A percentile compares a stretch with the other conserved stretches of the same genome.
Evolutionary conservation across 92 coral and sea anemone species (phyloP).

Genomic region (Hydrozoanthus gracilis): DNA sequence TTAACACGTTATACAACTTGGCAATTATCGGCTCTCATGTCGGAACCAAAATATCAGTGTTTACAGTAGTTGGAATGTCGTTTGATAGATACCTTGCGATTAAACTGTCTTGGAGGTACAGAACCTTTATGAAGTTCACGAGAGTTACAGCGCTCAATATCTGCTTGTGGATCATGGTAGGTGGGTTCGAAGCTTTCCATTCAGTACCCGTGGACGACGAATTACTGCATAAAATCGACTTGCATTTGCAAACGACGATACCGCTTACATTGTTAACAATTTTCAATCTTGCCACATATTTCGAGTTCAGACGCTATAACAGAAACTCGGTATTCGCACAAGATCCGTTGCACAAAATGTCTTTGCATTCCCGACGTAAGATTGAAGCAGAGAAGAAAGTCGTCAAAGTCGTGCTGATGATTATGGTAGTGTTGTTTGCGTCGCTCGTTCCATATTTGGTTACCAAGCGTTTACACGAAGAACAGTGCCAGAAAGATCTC

Average conservation of each 20-base stretch:
- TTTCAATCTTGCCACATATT: slow-evolving; percentile 61
- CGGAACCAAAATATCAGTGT: slow-evolving; percentile 70
- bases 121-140: slow-evolving; percentile 49
- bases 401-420: slow-evolving; percentile 52
- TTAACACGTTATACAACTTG: slow-evolving; percentile 17
- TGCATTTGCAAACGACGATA: slow-evolving; percentile 73
- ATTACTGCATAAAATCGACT: slow-evolving; percentile 56
- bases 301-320: slow-evolving; percentile 65
- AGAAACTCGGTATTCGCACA: slow-evolving; percentile 64
- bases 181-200: slow-evolving; percentile 66
- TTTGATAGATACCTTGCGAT: slow-evolving; percentile 71
- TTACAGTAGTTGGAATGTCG: slow-evolving; percentile 67
- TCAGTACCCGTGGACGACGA: slow-evolving; percentile 8
- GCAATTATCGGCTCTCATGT: slow-evolving; percentile 61
- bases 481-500: slow-evolving; percentile 38
- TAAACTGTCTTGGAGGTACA: slow-evolving; percentile 65
- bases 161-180: slow-evolving; percentile 58
- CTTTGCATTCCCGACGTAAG: slow-evolving; percentile 46
- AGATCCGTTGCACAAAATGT: not conserved
- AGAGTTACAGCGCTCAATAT: slow-evolving; percentile 46
- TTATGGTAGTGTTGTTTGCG: slow-evolving; percentile 59
- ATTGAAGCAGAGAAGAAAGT: slow-evolving; percentile 63
- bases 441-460: slow-evolving; percentile 69
- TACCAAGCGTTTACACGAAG: slow-evolving; percentile 36
- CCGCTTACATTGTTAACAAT: slow-evolving; percentile 52